Percentiles rank a stretch among this genome's conserved stretches.
Evolutionary conservation across 2,888 invertebrate species (phyloP).

Genomic region (Zhuqinia jingwanae): DNA sequence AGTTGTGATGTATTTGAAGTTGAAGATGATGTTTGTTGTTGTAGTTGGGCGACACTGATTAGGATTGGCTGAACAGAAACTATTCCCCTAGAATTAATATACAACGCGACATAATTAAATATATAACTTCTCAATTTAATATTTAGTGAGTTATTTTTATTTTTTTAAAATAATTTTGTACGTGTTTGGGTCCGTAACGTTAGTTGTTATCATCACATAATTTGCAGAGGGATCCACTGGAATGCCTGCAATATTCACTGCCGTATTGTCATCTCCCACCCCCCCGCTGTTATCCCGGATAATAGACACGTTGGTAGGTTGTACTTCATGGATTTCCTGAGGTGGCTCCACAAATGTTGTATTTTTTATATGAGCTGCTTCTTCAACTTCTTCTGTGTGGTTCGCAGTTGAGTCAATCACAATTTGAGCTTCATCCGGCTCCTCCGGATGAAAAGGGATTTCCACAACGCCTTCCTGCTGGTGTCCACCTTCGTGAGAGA

Average conservation of each 20-base stretch:
- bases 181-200: constrained; percentile 3
- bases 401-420: too few species aligned
- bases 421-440: neutral
- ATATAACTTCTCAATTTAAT: neutral
- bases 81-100: neutral
- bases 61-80: constrained; percentile 7
- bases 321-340: too few species aligned
- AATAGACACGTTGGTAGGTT: too few species aligned
- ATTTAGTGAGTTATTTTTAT: neutral
- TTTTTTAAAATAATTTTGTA: neutral
- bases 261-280: neutral
- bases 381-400: too few species aligned
- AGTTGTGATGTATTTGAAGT: neutral
- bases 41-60: neutral
- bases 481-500: too few species aligned
- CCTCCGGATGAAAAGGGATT: neutral
- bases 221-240: neutral
- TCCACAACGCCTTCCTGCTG: neutral
- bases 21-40: neutral
- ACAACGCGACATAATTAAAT: neutral
- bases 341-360: too few species aligned
- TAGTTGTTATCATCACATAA: neutral
- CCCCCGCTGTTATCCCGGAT: neutral
- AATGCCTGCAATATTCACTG: neutral
- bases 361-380: too few species aligned